These are phyloP conservation scores for Apolygus lucorum DNA, from an alignment of 1,140 invertebrate species.

Conservation along the genomic window DNA sequence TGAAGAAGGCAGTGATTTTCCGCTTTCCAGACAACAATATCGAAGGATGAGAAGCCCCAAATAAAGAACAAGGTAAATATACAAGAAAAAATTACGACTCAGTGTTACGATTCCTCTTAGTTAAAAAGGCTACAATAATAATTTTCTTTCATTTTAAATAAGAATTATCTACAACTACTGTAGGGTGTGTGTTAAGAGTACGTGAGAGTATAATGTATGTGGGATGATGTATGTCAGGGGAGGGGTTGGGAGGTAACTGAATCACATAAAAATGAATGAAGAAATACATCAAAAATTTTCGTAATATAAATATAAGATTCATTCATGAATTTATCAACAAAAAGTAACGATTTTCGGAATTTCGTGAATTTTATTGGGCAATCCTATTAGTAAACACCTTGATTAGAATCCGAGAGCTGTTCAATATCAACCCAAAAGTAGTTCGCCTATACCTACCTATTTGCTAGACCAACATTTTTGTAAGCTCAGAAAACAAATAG, in stretches of 20 bases:
- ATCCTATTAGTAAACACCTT: no score
- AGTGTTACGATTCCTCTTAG: constrained; percentile 6
- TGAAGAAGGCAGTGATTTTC: constrained; percentile 5
- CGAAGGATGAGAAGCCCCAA: constrained; percentile 6
- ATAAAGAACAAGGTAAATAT: constrained; percentile 11
- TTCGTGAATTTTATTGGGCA: no score
- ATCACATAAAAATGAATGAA: not conserved
- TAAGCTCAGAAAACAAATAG: no score
- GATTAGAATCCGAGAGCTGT: no score
- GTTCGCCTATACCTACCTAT: no score
- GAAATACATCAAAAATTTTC: no score
- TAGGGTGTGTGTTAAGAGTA: constrained; percentile 3
- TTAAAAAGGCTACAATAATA: constrained; percentile 11
- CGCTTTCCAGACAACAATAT: constrained; percentile 11
- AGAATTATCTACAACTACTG: constrained; percentile 23
- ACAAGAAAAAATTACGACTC: constrained; percentile 14
- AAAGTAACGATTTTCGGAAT: no score
- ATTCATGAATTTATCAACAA: no score
- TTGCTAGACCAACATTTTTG: no score
- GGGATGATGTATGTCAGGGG: not conserved
- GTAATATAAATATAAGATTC: no score
- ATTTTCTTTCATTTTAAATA: constrained; percentile 21
- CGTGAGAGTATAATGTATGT: not conserved
- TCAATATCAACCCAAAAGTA: no score
- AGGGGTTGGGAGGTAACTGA: not conserved